These are phyloP conservation scores for Passer montanus DNA, from an alignment of 2,113 vertebrate species.

Conservation along the genomic window DNA sequence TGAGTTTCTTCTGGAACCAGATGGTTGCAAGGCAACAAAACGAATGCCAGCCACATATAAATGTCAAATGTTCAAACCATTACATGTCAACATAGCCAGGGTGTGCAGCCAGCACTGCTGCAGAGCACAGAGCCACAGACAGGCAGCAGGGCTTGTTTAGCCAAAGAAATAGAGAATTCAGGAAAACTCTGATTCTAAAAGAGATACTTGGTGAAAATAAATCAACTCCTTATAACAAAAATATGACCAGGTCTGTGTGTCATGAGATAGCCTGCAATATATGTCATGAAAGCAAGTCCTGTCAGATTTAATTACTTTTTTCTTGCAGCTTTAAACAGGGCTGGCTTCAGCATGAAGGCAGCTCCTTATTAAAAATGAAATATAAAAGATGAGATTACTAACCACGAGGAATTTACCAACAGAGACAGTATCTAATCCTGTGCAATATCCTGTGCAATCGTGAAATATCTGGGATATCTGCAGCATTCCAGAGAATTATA, in stretches of 20 bases:
- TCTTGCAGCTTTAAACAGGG: conserved; percentile 33
- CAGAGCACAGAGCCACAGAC: background rate
- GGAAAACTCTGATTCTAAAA: conserved; percentile 22
- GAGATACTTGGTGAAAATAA: conserved; percentile 50
- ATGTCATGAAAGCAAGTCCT: conserved; percentile 34
- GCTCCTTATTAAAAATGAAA: conserved; percentile 34
- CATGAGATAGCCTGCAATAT: conserved; percentile 46
- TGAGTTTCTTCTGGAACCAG: conserved; percentile 41
- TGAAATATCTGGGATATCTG: conserved; percentile 34
- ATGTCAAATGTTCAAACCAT: conserved; percentile 45
- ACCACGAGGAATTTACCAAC: conserved; percentile 36
- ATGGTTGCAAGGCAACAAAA: conserved; percentile 55
- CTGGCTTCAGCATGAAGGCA: conserved; percentile 47
- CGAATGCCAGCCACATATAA: conserved; percentile 34
- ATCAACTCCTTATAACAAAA: conserved; percentile 51
- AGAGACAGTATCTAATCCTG: conserved; percentile 55
- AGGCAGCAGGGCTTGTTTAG: background rate
- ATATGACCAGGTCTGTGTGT: conserved; percentile 26
- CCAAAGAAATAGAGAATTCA: conserved; percentile 7
- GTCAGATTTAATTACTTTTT: conserved; percentile 53
- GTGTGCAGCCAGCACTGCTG: conserved; percentile 27
- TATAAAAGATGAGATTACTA: conserved; percentile 48
- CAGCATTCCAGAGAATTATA: conserved; percentile 39
- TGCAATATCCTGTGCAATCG: conserved; percentile 58
- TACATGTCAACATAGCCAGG: conserved; percentile 1